Base-by-base conservation (phyloP, 2,113 vertebrate genomes). In the Hystrix cristata region DNA sequence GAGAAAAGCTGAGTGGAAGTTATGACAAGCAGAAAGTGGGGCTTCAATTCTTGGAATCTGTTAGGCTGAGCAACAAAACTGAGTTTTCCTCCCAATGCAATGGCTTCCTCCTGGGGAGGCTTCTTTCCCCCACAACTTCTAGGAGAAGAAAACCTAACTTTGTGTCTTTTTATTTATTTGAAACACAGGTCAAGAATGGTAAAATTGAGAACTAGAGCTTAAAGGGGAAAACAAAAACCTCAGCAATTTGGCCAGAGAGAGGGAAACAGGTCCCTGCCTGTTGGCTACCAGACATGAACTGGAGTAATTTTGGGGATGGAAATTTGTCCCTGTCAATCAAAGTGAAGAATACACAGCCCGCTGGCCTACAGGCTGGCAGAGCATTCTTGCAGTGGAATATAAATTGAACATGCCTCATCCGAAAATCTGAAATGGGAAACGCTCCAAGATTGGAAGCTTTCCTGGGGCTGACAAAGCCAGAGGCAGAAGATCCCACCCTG, bases 1-100 rank as follows among this genome's bases (percentile, higher is more conserved):
- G n/a, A 25, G 5, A 3, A 4, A 46, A 64, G 46, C 21, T 0
- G 15, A 11, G 31, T n/a, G 18, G 25, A 0, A 5, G 16, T 3
- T 13, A 14, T 7, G 7, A 25, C 3, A 2, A 13, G 29, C 9
- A 4, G 38, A 29, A 2, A 67, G 65, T 0, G 4, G 6, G 48
- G 51, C 51, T 48, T 59, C 18, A 1, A 25, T 11, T 25, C 46
- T 1, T 1, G 0, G 1, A 7, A 2, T 55, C 2, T 23, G 15
- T 46, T 18, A 25, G 25, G 31, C 1, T 9, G 25, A 38, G 31
- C 51, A 23, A n/a, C 5, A 15, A 7, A 12, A 38, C 1, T 21
- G 12, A 38, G 38, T 43, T 78, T 19, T 19, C 14, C 51, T 69
- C 29, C 72, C 18, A 11, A 3, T 8, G 29, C n/a, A 4, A 7